Conservation (phyloP, 2,797 vertebrate species). For the Megaceryle alcyon region DNA sequence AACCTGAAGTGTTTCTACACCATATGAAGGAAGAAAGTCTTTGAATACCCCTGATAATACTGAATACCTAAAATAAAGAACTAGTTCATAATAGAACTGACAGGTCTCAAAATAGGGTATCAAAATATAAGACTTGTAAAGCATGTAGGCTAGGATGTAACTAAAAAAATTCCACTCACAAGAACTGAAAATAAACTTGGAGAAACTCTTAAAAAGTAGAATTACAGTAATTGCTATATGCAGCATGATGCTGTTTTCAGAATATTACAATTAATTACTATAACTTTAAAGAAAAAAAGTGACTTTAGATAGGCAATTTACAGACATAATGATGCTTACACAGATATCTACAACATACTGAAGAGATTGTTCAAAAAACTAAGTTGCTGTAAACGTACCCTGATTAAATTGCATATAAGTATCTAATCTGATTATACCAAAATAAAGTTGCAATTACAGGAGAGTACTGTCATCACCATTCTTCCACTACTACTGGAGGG, state of each 20-base stretch:
- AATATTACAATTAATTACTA: not conserved
- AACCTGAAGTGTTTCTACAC: not conserved
- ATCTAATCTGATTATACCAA: not conserved
- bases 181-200: not conserved
- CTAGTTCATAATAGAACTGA: not conserved
- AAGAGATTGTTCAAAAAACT: not conserved
- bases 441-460: slow-evolving; percentile 12
- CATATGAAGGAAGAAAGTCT: not conserved
- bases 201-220: not conserved
- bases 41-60: not conserved
- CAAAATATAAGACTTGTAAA: not conserved
- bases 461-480: not conserved
- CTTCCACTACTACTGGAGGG: not conserved
- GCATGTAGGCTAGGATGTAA: not conserved
- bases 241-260: not conserved
- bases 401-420: not conserved
- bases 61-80: slow-evolving; percentile 9
- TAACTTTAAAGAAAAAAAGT: not conserved
- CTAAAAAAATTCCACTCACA: not conserved
- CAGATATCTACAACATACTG: not conserved
- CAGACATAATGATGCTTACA: not conserved
- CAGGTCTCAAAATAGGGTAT: not conserved
- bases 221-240: not conserved
- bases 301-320: not conserved
- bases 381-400: not conserved